Evolutionary conservation across 1,140 invertebrate genomes (phyloP), one percentile per base, ranked within the genome.

Genomic region (Acyrthosiphon pisum): DNA sequence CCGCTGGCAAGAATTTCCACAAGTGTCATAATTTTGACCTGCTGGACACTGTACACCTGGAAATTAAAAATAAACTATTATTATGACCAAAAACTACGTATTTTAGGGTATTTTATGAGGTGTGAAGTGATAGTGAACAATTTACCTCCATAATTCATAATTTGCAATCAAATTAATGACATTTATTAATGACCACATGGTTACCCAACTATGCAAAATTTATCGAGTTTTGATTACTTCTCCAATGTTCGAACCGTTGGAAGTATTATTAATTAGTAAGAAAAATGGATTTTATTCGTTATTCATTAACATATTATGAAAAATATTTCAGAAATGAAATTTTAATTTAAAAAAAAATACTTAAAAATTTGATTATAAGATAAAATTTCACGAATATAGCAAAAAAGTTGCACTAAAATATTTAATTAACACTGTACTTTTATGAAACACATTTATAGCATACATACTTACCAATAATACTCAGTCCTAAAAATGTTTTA

Each of bases 21-120:
- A 98, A 35, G 97, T 96, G 94, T 97, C 97, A 95, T 97, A 98
- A 60, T 96, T 96, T 94, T 98, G 98, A 1, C 97, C 98, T 23
- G 96, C 96, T 1, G 96, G 96, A 94, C 98, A 99, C 90, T 97
- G 96, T 23, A 97, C 94, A 94, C 96, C 97, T 97, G 94, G 37
- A 94, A 94, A 87, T 76, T 76, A n/a, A 76, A 14, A 76, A n/a
- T 20, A n/a, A 76, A 18, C 4, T 0, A n/a, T 76, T n/a, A n/a
- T n/a, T 60, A 88, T 81, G 84, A 94, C n/a, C 4, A n/a, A 48
- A 48, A 48, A 48, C 30, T 20, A 48, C 14, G 35, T 87, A 23
- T 83, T 35, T 8, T 6, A 1, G 41, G 2, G 3, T 76, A 76
- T 18, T 76, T 11, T n/a, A 4, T 1, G 30, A n/a, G 30, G 60